These are phyloP conservation scores for Agrilus biguttatus DNA, from an alignment of 2,888 invertebrate species.

Conservation along the genomic window DNA sequence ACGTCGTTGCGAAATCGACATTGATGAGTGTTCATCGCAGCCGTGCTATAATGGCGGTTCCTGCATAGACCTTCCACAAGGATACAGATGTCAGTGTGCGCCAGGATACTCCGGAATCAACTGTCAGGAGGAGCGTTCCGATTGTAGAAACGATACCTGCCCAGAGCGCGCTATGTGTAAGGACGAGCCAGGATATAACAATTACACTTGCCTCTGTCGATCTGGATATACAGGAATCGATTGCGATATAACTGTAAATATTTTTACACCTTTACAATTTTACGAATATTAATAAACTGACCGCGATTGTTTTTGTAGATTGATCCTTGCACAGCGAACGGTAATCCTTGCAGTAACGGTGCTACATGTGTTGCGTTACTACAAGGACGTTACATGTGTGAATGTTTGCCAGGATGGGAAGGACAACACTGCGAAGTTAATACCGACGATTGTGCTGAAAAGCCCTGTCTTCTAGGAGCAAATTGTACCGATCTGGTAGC, in stretches of 20 bases:
- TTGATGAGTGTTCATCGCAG: constrained; percentile 86
- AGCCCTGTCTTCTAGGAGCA: constrained; percentile 78
- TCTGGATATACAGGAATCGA: constrained; percentile 89
- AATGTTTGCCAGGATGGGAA: constrained; percentile 94
- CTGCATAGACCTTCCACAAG: constrained; percentile 84
- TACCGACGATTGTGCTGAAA: constrained; percentile 84
- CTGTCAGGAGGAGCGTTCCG: constrained; percentile 85
- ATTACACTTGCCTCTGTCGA: constrained; percentile 84
- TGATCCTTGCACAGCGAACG: constrained; percentile 78
- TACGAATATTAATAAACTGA: neutral
- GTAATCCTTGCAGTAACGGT: constrained; percentile 83
- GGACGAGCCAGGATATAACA: constrained; percentile 79
- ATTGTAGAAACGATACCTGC: constrained; percentile 81
- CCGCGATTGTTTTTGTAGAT: constrained; percentile 42
- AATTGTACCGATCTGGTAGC: constrained; percentile 89
- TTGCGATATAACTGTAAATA: constrained; percentile 71
- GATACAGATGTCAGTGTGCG: constrained; percentile 79
- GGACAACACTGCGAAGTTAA: constrained; percentile 91
- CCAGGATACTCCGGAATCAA: constrained; percentile 83
- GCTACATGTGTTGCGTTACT: constrained; percentile 79
- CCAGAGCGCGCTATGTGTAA: constrained; percentile 95
- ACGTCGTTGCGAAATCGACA: constrained; percentile 83
- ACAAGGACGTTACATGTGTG: constrained; percentile 87
- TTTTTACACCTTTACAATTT: constrained; percentile 1
- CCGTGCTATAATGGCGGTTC: constrained; percentile 90